Conservation (phyloP, 2,113 vertebrate species). For the Nicator chloris region DNA sequence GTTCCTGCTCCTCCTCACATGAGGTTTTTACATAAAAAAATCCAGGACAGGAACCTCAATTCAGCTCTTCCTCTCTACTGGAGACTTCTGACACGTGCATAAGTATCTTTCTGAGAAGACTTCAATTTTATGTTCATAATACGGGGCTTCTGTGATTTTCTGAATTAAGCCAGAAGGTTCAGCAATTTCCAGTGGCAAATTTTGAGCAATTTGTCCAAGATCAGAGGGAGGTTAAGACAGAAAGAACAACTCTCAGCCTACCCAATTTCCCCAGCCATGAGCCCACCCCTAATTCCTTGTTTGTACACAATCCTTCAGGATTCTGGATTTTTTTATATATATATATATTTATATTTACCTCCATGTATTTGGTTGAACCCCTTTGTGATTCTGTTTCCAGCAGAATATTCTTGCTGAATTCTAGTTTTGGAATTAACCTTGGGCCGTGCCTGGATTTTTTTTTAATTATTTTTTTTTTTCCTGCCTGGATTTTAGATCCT, state of each 20-base stretch:
- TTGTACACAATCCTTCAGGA: neutral
- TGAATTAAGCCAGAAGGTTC: neutral
- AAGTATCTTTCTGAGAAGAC: neutral
- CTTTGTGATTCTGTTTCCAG: neutral
- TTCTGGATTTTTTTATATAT: neutral
- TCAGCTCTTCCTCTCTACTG: rapidly evolving
- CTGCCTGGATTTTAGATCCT: neutral
- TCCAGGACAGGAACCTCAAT: neutral
- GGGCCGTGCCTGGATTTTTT: neutral
- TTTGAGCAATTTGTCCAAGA: neutral
- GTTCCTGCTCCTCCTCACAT: neutral
- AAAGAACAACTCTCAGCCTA: neutral
- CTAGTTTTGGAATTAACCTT: neutral
- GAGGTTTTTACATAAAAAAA: neutral
- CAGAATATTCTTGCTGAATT: neutral
- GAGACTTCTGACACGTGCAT: neutral
- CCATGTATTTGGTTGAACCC: neutral
- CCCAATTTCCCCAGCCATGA: neutral
- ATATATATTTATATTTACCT: neutral
- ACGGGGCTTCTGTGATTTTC: neutral
- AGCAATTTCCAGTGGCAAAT: neutral
- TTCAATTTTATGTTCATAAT: neutral
- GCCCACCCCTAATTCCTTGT: neutral
- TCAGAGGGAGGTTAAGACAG: neutral
- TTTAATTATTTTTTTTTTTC: neutral